These are phyloP conservation scores for Rugalucina vietnamica DNA, from an alignment of 2,888 invertebrate genomes.

Conservation along the genomic window DNA sequence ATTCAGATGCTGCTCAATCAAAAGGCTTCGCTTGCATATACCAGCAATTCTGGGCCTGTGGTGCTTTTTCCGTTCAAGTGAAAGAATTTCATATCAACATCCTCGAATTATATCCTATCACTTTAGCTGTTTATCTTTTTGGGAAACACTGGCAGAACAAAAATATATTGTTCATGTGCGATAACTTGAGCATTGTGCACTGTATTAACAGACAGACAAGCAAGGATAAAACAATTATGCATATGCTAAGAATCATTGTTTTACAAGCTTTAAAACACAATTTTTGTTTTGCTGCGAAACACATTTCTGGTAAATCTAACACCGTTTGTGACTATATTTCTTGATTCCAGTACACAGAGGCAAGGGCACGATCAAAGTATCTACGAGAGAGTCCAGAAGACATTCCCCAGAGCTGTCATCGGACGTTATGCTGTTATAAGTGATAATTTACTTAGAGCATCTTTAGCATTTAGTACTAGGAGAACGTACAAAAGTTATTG, in stretches of 20 bases:
- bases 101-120: slow-evolving; percentile 41
- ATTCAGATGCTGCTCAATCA: slow-evolving; percentile 37
- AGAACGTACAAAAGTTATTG: neutral
- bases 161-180: slow-evolving; percentile 40
- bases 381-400: slow-evolving; percentile 15
- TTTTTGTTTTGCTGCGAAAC: slow-evolving; percentile 27
- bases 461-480: neutral
- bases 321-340: slow-evolving; percentile 36
- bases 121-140: slow-evolving; percentile 35
- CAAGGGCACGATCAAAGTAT: slow-evolving; percentile 20
- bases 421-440: neutral
- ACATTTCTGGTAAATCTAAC: slow-evolving; percentile 25
- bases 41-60: slow-evolving; percentile 23
- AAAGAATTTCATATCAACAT: slow-evolving; percentile 36
- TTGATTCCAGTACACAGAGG: slow-evolving; percentile 34
- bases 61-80: slow-evolving; percentile 13
- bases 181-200: slow-evolving; percentile 35
- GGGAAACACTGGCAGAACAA: slow-evolving; percentile 24
- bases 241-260: slow-evolving; percentile 34
- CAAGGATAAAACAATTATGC: slow-evolving; percentile 42
- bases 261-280: slow-evolving; percentile 28
- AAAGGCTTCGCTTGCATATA: slow-evolving; percentile 35
- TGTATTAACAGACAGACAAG: slow-evolving; percentile 42
- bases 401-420: slow-evolving; percentile 26
- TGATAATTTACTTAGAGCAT: neutral